Evolutionary conservation across 2,888 invertebrate genomes (phyloP).

Genomic region (Geotrupes spiniger): DNA sequence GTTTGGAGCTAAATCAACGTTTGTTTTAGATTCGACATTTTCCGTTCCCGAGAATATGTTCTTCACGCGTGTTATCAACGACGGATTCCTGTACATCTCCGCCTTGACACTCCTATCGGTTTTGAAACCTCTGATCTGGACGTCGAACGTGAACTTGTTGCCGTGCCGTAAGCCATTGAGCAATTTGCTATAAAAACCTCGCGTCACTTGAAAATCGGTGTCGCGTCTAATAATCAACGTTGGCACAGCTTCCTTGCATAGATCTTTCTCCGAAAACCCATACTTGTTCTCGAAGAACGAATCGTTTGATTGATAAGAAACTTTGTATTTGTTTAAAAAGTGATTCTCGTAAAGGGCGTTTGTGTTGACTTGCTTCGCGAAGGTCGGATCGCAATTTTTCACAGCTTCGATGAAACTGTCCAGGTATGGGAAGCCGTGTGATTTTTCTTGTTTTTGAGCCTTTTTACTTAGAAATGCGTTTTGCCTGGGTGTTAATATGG

Average conservation of each 20-base stretch:
- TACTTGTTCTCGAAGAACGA: constrained; percentile 52
- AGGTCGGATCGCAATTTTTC: constrained; percentile 47
- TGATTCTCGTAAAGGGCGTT: constrained; percentile 39
- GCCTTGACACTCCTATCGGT: constrained; percentile 71
- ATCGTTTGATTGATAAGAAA: constrained; percentile 47
- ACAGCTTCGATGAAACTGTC: constrained; percentile 52
- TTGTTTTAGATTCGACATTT: constrained; percentile 27
- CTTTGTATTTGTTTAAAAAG: constrained; percentile 42
- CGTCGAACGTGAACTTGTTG: constrained; percentile 44
- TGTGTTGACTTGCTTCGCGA: constrained; percentile 42
- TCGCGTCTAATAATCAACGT: constrained; percentile 36
- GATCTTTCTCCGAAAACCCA: constrained; percentile 42
- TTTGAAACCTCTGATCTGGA: constrained; percentile 73
- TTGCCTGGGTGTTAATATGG: constrained; percentile 48
- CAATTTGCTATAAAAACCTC: constrained; percentile 41
- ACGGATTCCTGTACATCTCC: constrained; percentile 70
- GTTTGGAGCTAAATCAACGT: constrained; percentile 36
- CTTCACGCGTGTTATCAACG: constrained; percentile 65
- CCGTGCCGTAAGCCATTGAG: constrained; percentile 36
- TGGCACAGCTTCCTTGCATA: constrained; percentile 36
- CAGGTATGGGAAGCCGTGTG: constrained; percentile 42
- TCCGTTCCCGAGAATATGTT: constrained; percentile 48
- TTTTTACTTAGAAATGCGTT: constrained; percentile 45
- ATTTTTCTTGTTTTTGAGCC: constrained; percentile 35
- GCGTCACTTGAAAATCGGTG: constrained; percentile 35